These are phyloP conservation scores for Zootermopsis nevadensis DNA, from an alignment of 2,888 invertebrate genomes.

Conservation along the genomic window DNA sequence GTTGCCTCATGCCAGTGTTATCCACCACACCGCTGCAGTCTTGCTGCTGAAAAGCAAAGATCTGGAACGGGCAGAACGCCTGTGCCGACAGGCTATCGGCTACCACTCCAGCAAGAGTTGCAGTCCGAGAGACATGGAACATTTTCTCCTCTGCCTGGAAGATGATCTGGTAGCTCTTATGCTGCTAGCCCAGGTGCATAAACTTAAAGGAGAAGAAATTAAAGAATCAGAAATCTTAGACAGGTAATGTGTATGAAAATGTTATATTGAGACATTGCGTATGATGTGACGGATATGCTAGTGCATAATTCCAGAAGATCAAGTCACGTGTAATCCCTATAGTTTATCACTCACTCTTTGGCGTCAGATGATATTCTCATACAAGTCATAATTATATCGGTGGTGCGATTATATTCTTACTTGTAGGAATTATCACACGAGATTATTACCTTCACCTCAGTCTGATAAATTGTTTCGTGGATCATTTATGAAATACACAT, in stretches of 20 bases:
- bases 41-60: background rate
- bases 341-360: too few species aligned
- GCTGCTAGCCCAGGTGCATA: background rate
- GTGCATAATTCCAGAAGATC: background rate
- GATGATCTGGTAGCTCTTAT: conserved; percentile 6
- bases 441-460: too few species aligned
- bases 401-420: too few species aligned
- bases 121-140: background rate
- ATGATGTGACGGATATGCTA: background rate
- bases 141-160: background rate
- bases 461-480: too few species aligned
- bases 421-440: too few species aligned
- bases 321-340: too few species aligned
- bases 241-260: background rate
- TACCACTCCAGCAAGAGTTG: background rate
- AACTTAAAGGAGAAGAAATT: background rate
- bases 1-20: background rate
- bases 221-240: background rate
- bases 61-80: background rate
- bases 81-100: background rate
- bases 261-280: background rate
- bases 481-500: too few species aligned
- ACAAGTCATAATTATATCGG: too few species aligned
- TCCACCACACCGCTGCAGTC: background rate
- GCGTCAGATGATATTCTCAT: too few species aligned